Evolutionary conservation across 2,113 vertebrate genomes (phyloP).

Genomic region (Peucedramus taeniatus): DNA sequence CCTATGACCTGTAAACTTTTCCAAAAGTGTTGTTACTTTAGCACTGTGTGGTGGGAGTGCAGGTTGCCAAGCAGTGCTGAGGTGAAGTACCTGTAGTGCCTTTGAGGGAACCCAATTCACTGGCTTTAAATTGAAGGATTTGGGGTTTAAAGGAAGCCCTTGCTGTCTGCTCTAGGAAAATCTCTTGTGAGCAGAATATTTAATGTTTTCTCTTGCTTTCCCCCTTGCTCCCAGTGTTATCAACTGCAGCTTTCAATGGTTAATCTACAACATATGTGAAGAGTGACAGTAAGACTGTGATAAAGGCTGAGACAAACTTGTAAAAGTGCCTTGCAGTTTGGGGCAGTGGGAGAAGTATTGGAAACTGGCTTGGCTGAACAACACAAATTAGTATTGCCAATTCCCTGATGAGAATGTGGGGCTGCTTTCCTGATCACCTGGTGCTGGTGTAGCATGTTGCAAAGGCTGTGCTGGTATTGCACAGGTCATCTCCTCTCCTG

Average conservation of each 20-base stretch:
- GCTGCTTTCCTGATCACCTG: not conserved
- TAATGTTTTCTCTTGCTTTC: not conserved
- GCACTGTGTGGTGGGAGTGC: not conserved
- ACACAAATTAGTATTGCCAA: not conserved
- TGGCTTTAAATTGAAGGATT: not conserved
- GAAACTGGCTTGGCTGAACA: not conserved
- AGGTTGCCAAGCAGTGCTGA: not conserved
- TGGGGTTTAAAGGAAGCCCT: not conserved
- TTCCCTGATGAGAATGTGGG: accelerated
- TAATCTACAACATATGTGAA: not conserved
- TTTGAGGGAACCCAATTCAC: not conserved
- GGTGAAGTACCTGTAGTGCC: not conserved
- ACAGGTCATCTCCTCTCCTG: not conserved
- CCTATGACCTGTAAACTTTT: not conserved
- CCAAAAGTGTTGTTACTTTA: not conserved
- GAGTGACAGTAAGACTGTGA: not conserved
- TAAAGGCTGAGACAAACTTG: not conserved
- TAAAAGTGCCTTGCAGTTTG: not conserved
- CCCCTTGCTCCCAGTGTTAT: not conserved
- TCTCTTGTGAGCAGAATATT: not conserved
- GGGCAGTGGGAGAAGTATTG: not conserved
- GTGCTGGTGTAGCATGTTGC: accelerated
- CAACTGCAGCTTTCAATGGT: not conserved
- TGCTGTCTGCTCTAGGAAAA: not conserved
- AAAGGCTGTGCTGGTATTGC: not conserved